These are phyloP conservation scores for Caenorhabditis brenneri DNA, from an alignment of 1,140 invertebrate species.

Conservation along the genomic window DNA sequence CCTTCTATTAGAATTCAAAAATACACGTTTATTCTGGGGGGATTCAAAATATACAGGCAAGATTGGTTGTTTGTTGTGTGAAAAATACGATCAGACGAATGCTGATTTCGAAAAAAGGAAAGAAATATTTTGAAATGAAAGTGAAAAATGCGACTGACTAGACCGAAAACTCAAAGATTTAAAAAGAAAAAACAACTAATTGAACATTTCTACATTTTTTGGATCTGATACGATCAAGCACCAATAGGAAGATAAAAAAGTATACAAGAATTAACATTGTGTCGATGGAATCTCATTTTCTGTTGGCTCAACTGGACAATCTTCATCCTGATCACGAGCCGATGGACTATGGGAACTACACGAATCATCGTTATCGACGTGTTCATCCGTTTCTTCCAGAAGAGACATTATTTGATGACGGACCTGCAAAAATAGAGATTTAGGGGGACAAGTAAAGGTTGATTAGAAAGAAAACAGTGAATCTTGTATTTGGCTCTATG, in stretches of 20 bases:
- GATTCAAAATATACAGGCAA: constrained; percentile 39
- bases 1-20: too few species aligned
- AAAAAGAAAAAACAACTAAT: neutral
- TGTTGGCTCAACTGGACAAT: neutral
- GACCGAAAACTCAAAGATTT: constrained; percentile 11
- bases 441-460: too few species aligned
- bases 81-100: neutral
- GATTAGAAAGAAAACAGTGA: too few species aligned
- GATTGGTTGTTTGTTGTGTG: neutral
- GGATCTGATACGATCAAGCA: neutral
- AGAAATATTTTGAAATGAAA: neutral
- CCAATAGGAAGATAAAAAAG: neutral
- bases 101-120: neutral
- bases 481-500: too few species aligned
- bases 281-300: constrained; percentile 20
- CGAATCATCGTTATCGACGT: constrained; percentile 21
- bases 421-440: too few species aligned
- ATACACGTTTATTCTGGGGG: constrained; percentile 41
- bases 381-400: constrained; percentile 47
- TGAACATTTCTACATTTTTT: neutral
- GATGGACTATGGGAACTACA: constrained; percentile 29
- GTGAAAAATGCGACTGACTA: constrained; percentile 23
- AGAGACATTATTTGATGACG: constrained; percentile 46
- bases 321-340: neutral
- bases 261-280: neutral